phyloP scores from a whole-genome alignment of 2,888 invertebrate species.

The Cheilosia soror region DNA sequence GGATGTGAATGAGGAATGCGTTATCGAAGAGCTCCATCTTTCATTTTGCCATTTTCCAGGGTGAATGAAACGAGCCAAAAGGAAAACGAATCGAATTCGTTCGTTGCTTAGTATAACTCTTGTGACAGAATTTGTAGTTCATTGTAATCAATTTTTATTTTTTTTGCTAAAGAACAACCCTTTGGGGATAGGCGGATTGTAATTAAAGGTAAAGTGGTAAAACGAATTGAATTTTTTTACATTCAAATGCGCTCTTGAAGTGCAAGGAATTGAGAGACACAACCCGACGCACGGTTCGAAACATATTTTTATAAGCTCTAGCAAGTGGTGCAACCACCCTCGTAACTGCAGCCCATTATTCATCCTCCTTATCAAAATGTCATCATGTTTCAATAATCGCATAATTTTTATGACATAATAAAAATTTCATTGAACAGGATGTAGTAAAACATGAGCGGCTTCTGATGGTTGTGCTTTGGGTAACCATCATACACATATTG shows the following conservation, averaged over 20 bases:
- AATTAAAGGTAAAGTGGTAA: slow-evolving; percentile 65
- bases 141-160: slow-evolving; percentile 50
- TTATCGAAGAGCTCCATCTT: slow-evolving; percentile 66
- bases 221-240: slow-evolving; percentile 51
- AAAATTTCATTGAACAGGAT: slow-evolving; percentile 62
- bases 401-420: slow-evolving; percentile 67
- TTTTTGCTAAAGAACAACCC: background rate
- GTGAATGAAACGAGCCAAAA: slow-evolving; percentile 37
- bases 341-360: slow-evolving; percentile 28
- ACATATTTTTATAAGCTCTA: slow-evolving; percentile 4
- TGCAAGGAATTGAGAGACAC: background rate
- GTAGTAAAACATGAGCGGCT: slow-evolving; percentile 35
- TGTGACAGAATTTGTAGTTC: slow-evolving; percentile 68
- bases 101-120: slow-evolving; percentile 29
- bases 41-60: slow-evolving; percentile 61
- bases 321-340: slow-evolving; percentile 26
- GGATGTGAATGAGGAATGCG: slow-evolving; percentile 48
- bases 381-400: slow-evolving; percentile 64
- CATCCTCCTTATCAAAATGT: slow-evolving; percentile 57
- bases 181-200: slow-evolving; percentile 36
- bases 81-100: slow-evolving; percentile 35
- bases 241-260: slow-evolving; percentile 39
- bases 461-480: background rate
- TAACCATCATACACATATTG: background rate
- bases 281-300: no score